Percentiles rank a stretch among this genome's conserved stretches.
Conservation (phyloP, 2,888 invertebrate species). For the Cremastinae sp. region DNA sequence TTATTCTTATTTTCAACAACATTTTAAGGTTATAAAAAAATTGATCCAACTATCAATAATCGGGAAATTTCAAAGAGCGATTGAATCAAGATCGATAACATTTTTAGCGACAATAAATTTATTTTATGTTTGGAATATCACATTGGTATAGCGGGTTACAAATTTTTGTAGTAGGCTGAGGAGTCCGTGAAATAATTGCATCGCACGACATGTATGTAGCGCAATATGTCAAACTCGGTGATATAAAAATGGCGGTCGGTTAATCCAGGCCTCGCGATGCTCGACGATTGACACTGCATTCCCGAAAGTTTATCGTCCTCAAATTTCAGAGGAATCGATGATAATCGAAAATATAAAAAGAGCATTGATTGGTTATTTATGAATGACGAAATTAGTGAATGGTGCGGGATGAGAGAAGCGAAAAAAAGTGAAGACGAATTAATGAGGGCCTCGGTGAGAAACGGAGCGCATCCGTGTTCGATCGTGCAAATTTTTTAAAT, state of each 20-base stretch:
- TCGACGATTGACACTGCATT: constrained; percentile 58
- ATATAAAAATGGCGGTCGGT: constrained; percentile 70
- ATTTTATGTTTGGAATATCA: too few species aligned
- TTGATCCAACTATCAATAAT: too few species aligned
- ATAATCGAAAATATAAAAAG: constrained; percentile 2
- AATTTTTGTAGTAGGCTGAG: not conserved
- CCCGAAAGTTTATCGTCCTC: not conserved
- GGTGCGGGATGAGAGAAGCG: constrained; percentile 2
- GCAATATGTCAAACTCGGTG: constrained; percentile 68
- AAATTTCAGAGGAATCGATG: constrained; percentile 10
- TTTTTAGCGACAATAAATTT: too few species aligned
- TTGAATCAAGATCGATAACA: too few species aligned
- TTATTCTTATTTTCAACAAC: too few species aligned
- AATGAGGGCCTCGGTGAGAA: constrained; percentile 61
- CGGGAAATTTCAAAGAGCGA: too few species aligned
- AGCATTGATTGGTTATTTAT: not conserved
- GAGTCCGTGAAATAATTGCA: constrained; percentile 5
- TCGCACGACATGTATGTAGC: not conserved
- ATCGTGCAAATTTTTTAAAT: constrained; percentile 17
- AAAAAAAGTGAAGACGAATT: constrained; percentile 18
- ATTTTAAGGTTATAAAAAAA: too few species aligned
- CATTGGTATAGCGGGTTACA: too few species aligned
- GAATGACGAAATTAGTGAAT: not conserved
- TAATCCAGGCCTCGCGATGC: constrained; percentile 62
- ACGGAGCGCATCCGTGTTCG: constrained; percentile 65